These are phyloP conservation scores for Halichoeres trimaculatus DNA, from an alignment of 2,113 vertebrate genomes.

Conservation along the genomic window DNA sequence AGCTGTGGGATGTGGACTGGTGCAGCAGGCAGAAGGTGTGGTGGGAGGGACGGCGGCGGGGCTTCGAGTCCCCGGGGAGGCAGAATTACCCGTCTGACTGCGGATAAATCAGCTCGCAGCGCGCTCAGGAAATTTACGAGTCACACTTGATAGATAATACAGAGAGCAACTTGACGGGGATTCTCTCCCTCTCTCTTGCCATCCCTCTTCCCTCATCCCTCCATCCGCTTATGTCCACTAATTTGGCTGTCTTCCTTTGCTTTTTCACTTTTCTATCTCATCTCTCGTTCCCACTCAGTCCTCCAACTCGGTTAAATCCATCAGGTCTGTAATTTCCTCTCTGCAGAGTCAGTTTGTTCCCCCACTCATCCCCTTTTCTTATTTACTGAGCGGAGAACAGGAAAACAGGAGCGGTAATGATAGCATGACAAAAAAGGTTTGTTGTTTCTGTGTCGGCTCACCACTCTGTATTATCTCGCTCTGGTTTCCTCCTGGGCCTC, in stretches of 20 bases:
- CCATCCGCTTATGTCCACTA: conserved; percentile 39
- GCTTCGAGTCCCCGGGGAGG: conserved; percentile 48
- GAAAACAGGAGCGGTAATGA: conserved; percentile 70
- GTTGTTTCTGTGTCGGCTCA: conserved; percentile 36
- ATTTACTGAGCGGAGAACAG: conserved; percentile 69
- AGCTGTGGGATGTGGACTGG: not conserved
- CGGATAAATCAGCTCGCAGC: conserved; percentile 71
- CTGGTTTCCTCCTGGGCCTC: conserved; percentile 26
- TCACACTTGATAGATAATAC: conserved; percentile 78
- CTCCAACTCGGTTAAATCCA: conserved; percentile 29
- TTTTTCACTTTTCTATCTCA: conserved; percentile 44
- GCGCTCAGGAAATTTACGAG: conserved; percentile 68
- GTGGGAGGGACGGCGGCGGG: conserved; percentile 1
- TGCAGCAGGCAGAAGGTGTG: conserved; percentile 9
- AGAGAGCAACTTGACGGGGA: conserved; percentile 44
- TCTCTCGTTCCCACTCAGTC: conserved; percentile 29
- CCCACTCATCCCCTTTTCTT: conserved; percentile 49
- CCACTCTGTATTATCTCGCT: conserved; percentile 35
- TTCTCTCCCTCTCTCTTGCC: not conserved
- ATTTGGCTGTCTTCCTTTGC: conserved; percentile 34
- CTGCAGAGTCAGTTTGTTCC: conserved; percentile 59
- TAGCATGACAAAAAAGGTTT: conserved; percentile 66
- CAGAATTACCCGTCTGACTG: conserved; percentile 70
- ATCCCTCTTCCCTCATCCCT: conserved; percentile 9
- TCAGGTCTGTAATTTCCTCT: conserved; percentile 49